Conservation (phyloP, 2,888 invertebrate genomes). For the Coenonympha glycerion region DNA sequence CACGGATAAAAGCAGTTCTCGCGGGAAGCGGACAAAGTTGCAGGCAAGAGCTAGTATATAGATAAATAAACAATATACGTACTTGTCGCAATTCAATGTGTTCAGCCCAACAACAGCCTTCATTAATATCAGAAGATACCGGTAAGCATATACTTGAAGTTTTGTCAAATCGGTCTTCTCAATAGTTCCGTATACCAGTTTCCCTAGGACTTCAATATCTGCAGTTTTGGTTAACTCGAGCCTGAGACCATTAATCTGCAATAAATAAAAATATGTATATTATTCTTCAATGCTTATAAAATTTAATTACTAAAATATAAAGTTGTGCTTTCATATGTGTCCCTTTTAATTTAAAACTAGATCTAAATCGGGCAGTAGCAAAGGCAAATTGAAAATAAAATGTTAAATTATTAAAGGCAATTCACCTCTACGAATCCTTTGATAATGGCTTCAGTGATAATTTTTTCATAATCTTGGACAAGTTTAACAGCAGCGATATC, state of each 20-base stretch:
- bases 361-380: too few relatives aligned
- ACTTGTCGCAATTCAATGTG: conserved; percentile 55
- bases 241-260: conserved; percentile 56
- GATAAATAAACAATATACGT: conserved; percentile 30
- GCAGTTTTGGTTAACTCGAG: conserved; percentile 57
- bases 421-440: conserved; percentile 69
- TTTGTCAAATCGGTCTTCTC: conserved; percentile 56
- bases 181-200: conserved; percentile 64
- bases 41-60: not conserved
- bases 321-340: too few relatives aligned
- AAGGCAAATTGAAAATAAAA: too few relatives aligned
- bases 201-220: conserved; percentile 74
- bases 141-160: conserved; percentile 66
- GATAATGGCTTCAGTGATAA: conserved; percentile 76
- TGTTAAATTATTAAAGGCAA: too few relatives aligned
- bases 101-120: conserved; percentile 66
- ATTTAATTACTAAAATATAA: not conserved
- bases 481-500: conserved; percentile 51
- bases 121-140: conserved; percentile 75
- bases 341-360: too few relatives aligned
- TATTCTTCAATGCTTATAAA: not conserved
- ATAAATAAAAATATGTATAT: not conserved
- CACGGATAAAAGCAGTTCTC: too few relatives aligned
- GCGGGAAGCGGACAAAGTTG: too few relatives aligned
- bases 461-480: conserved; percentile 63